Evolutionary conservation across 2,888 invertebrate species (phyloP).

Genomic region (Clostera curtula): DNA sequence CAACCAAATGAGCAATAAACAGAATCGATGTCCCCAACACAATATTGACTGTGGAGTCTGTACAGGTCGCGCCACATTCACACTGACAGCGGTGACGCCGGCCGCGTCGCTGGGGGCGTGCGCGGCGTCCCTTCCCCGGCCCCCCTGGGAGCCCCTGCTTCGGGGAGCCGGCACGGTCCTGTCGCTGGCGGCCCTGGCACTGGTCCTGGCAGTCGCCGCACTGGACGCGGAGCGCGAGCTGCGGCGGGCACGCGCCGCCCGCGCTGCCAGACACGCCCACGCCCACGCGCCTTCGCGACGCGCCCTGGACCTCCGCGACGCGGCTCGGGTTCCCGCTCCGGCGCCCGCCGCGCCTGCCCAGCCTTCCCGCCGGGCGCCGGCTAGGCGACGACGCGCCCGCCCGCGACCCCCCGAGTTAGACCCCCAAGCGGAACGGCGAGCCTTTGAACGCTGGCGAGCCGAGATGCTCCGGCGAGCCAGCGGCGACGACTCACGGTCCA

Average conservation of each 20-base stretch:
- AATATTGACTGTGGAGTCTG: no score
- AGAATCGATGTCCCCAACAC: no score
- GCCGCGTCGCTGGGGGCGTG: constrained; percentile 35
- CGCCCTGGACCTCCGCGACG: constrained; percentile 28
- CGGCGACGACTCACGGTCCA: constrained; percentile 38
- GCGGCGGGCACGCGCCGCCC: constrained; percentile 48
- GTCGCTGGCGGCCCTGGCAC: constrained; percentile 35
- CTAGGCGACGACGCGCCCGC: constrained; percentile 11
- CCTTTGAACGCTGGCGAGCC: constrained; percentile 56
- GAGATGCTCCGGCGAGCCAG: constrained; percentile 36
- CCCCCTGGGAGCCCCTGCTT: constrained; percentile 30
- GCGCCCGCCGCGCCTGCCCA: constrained; percentile 15
- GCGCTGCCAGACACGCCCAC: constrained; percentile 63
- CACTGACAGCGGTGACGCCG: constrained; percentile 32
- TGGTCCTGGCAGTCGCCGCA: constrained; percentile 40
- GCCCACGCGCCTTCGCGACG: constrained; percentile 72
- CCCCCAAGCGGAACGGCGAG: constrained; percentile 44
- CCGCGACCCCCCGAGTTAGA: constrained; percentile 22
- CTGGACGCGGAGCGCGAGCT: constrained; percentile 28
- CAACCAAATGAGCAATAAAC: no score
- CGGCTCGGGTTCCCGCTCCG: constrained; percentile 18
- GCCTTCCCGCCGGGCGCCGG: constrained; percentile 14
- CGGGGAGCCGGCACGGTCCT: constrained; percentile 33
- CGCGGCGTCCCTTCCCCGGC: constrained; percentile 45
- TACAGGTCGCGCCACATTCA: constrained; percentile 30